Evolutionary conservation across 2,888 invertebrate genomes (phyloP).

Genomic region (Habroteleia sp.): DNA sequence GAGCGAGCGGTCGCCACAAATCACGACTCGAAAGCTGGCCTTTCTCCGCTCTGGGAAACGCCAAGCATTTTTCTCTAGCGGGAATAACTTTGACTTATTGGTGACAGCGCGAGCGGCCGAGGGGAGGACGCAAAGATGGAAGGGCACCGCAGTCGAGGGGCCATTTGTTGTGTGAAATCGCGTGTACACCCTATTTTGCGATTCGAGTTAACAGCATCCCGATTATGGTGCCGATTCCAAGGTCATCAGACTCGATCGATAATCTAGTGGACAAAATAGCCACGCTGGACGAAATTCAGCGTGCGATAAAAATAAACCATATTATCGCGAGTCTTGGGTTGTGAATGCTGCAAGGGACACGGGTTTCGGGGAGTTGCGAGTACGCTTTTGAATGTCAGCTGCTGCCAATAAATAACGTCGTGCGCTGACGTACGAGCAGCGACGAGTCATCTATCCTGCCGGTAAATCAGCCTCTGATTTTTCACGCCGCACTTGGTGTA

Average conservation of each 20-base stretch:
- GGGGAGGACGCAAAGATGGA: constrained; percentile 26
- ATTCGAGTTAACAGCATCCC: constrained; percentile 11
- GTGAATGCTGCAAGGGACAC: constrained; percentile 40
- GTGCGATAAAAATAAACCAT: constrained; percentile 37
- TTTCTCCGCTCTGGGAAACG: constrained; percentile 80
- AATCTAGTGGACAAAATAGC: too few relatives aligned
- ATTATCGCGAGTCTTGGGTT: constrained; percentile 51
- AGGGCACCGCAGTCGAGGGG: constrained; percentile 19
- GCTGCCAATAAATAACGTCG: constrained; percentile 78
- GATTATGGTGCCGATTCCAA: constrained; percentile 4
- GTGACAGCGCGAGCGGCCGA: constrained; percentile 72
- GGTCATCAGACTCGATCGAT: too few relatives aligned
- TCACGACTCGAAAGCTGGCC: constrained; percentile 75
- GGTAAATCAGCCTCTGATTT: constrained; percentile 76
- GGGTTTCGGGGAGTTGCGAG: constrained; percentile 64
- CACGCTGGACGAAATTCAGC: constrained; percentile 29
- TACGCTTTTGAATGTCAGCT: constrained; percentile 76
- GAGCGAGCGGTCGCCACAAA: constrained; percentile 80
- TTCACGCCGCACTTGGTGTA: constrained; percentile 70
- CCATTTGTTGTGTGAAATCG: constrained; percentile 41
- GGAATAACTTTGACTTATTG: constrained; percentile 81
- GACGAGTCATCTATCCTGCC: constrained; percentile 73
- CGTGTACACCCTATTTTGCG: constrained; percentile 25
- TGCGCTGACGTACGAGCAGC: constrained; percentile 76
- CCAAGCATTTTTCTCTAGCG: constrained; percentile 81